Percentiles rank a stretch among this genome's conserved stretches.
Conservation (phyloP, 2,888 invertebrate species). For the Esperia sulphurella region DNA sequence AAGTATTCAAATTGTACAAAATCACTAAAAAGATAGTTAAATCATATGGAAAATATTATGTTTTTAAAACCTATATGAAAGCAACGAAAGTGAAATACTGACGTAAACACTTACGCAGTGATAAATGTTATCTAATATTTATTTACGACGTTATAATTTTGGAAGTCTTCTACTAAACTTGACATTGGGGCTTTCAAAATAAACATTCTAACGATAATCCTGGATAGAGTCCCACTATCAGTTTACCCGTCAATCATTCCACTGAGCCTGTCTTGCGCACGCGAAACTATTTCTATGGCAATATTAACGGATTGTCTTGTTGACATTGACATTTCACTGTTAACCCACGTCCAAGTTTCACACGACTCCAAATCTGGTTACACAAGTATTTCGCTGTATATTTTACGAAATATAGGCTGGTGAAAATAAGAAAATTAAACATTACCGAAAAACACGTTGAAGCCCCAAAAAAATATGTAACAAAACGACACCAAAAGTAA, state of each 20-base stretch:
- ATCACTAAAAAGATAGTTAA: too few species aligned
- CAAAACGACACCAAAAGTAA: background rate
- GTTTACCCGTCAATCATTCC: constrained; percentile 25
- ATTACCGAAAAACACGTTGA: constrained; percentile 15
- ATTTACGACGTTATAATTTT: background rate
- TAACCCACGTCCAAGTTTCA: constrained; percentile 25
- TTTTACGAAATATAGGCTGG: constrained; percentile 9
- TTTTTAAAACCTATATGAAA: too few species aligned
- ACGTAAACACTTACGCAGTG: background rate
- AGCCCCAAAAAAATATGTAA: background rate
- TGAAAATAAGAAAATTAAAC: constrained; percentile 16
- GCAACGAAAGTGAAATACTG: too few species aligned
- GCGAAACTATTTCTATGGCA: constrained; percentile 30
- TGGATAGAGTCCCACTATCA: constrained; percentile 20
- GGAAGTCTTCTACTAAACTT: constrained; percentile 12
- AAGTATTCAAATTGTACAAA: too few species aligned
- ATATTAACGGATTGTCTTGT: constrained; percentile 20
- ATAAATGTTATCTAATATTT: background rate
- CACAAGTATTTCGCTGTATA: constrained; percentile 18
- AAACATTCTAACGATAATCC: constrained; percentile 15
- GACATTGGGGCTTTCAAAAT: constrained; percentile 23
- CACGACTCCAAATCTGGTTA: constrained; percentile 16
- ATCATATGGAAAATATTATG: too few species aligned
- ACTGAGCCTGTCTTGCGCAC: constrained; percentile 21
- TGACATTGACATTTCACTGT: constrained; percentile 28